Percentiles rank a stretch among this genome's conserved stretches.
Conservation (phyloP, 1,140 invertebrate genomes). For the Musca domestica region DNA sequence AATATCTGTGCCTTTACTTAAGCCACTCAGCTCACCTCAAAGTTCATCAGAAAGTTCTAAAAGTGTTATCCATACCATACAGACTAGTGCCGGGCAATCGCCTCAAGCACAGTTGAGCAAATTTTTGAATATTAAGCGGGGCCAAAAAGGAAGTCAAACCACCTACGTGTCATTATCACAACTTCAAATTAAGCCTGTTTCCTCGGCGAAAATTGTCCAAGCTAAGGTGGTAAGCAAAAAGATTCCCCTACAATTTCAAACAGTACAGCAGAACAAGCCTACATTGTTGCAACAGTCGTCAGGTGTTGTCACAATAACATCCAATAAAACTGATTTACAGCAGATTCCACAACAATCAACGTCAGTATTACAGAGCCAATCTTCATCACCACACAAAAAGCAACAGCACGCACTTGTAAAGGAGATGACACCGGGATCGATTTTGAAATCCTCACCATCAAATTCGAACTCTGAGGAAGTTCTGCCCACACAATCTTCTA, state of each 20-base stretch:
- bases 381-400: conserved; percentile 4
- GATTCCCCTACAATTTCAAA: conserved; percentile 38
- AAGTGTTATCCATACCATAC: conserved; percentile 27
- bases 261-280: conserved; percentile 35
- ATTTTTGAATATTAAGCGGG: conserved; percentile 39
- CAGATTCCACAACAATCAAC: background rate
- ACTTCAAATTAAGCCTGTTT: conserved; percentile 43
- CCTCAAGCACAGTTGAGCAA: conserved; percentile 36
- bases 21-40: conserved; percentile 48
- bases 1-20: conserved; percentile 62
- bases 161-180: conserved; percentile 47
- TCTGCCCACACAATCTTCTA: too few relatives aligned
- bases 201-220: conserved; percentile 44
- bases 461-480: background rate
- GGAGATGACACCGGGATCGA: background rate
- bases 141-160: conserved; percentile 37
- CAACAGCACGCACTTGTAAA: background rate
- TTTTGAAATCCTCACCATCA: background rate
- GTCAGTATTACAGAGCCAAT: background rate
- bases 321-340: conserved; percentile 50
- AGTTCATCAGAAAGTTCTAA: conserved; percentile 24
- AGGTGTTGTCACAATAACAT: conserved; percentile 49
- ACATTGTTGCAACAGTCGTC: conserved; percentile 53
- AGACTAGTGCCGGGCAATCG: conserved; percentile 29
- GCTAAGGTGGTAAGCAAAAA: conserved; percentile 48